These are phyloP conservation scores for Pheosia tremula DNA, from an alignment of 2,888 invertebrate genomes.

Conservation along the genomic window DNA sequence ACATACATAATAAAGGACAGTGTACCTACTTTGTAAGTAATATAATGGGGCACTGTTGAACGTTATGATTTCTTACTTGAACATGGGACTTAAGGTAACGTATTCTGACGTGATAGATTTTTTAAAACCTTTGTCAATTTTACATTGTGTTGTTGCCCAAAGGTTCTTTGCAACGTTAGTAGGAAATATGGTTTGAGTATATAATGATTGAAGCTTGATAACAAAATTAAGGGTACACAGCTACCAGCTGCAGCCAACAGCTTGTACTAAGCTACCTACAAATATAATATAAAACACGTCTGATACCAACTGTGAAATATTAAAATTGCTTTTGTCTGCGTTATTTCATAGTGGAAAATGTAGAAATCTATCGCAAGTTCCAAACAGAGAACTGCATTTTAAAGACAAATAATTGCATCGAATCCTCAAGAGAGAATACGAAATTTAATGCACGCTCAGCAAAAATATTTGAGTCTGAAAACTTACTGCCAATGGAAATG, in stretches of 20 bases:
- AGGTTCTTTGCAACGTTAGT: too few species aligned
- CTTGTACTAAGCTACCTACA: too few species aligned
- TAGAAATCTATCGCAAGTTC: slow-evolving; percentile 55
- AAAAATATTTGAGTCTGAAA: slow-evolving; percentile 51
- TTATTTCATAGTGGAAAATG: slow-evolving; percentile 42
- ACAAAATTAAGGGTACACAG: too few species aligned
- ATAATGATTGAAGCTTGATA: too few species aligned
- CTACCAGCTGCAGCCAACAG: too few species aligned
- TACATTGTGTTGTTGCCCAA: too few species aligned
- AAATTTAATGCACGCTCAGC: slow-evolving; percentile 59
- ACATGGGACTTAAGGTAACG: slow-evolving; percentile 41
- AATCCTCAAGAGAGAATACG: slow-evolving; percentile 59
- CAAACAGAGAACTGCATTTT: slow-evolving; percentile 59
- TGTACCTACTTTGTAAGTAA: slow-evolving; percentile 46
- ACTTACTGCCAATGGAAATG: slow-evolving; percentile 45
- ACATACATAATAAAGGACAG: slow-evolving; percentile 38
- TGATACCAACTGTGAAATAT: too few species aligned
- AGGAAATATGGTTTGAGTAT: too few species aligned
- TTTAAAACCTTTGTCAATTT: neutral
- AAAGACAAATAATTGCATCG: slow-evolving; percentile 69
- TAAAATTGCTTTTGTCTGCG: slow-evolving; percentile 15
- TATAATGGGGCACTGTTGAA: slow-evolving; percentile 51
- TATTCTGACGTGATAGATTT: slow-evolving; percentile 16
- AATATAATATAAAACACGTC: too few species aligned
- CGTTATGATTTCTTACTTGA: slow-evolving; percentile 59